Evolutionary conservation across 1,140 invertebrate species (phyloP), one percentile per base, ranked within the genome.

Genomic region (Achroia grisella): DNA sequence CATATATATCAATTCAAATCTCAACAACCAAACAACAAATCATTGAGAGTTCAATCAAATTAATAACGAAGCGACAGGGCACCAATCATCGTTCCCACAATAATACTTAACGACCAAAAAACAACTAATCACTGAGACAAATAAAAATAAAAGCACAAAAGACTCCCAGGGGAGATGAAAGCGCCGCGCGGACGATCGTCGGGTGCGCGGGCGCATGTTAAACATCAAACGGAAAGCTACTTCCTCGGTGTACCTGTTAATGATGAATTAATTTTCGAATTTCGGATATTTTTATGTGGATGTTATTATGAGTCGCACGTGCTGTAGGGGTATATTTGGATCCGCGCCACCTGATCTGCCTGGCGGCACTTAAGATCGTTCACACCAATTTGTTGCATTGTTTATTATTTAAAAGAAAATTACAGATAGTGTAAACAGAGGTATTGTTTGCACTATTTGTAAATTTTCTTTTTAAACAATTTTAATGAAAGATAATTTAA

Each of bases 121-220:
- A 65, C 58, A 51, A 41, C 55, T 68, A 70, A 70, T 67, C 59
- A 62, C 53, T 60, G 50, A 54, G 58, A 66, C 56, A 60, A 62
- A 60, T 56, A 56, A 61, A 55, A 61, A 60, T 49, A 45, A 55
- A 62, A 13, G 44, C 32, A 58, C 34, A 74, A 70, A 67, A 60
- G 66, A 72, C 69, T 71, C 61, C 69, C 70, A 64, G 56, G 52
- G 53, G 68, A 75, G 71, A 78, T 78, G 48, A 78, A 78, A 75
- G 53, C 36, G 37, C 50, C 61, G 57, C 49, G 29, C 33, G 46
- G 44, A 39, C 40, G 37, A 23, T 23, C 47, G 52, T 36, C 36
- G 50, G 46, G 37, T 47, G 48, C 51, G 48, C 40, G 17, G 52
- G 39, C 56, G 66, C 63, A 68, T 70, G 63, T 59, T 66, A 72